phyloP scores from a whole-genome alignment of 1,140 invertebrate genomes.

The Drosophila obscura region DNA sequence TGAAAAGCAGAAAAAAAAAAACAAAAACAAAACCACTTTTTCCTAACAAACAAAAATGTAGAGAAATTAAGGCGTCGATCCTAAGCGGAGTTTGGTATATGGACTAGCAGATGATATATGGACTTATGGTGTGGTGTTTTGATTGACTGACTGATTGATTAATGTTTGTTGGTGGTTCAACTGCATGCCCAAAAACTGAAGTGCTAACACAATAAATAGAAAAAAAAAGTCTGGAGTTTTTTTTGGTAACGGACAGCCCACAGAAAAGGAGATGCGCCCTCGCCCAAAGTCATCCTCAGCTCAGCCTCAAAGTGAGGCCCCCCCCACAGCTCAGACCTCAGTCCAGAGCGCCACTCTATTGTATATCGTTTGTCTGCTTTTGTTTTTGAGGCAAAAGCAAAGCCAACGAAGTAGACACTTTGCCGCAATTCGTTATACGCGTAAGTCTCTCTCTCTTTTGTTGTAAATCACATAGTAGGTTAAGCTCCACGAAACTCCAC shows the following conservation, averaged over 20 bases:
- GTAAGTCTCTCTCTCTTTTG: slow-evolving; percentile 71
- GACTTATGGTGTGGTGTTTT: slow-evolving; percentile 70
- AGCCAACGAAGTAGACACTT: slow-evolving; percentile 74
- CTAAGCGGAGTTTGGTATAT: slow-evolving; percentile 52
- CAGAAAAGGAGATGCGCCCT: slow-evolving; percentile 32
- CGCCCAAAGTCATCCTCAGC: slow-evolving; percentile 46
- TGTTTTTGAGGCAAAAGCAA: slow-evolving; percentile 51
- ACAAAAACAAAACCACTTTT: slow-evolving; percentile 33
- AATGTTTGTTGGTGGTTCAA: slow-evolving; percentile 58
- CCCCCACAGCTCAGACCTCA: slow-evolving; percentile 35
- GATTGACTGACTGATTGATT: slow-evolving; percentile 66
- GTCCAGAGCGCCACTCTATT: slow-evolving; percentile 40
- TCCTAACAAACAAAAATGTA: slow-evolving; percentile 49
- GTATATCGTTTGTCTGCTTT: slow-evolving; percentile 69
- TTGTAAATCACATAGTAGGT: slow-evolving; percentile 64
- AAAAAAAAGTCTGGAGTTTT: slow-evolving; percentile 52
- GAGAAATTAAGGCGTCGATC: slow-evolving; percentile 24
- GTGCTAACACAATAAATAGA: slow-evolving; percentile 51
- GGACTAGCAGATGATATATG: slow-evolving; percentile 42
- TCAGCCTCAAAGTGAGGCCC: slow-evolving; percentile 19
- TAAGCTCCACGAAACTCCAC: slow-evolving; percentile 45
- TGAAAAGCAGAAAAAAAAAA: slow-evolving; percentile 49
- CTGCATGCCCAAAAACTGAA: slow-evolving; percentile 52
- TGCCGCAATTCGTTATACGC: slow-evolving; percentile 80
- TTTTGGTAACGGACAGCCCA: slow-evolving; percentile 70